Evolutionary conservation across 2,888 invertebrate species (phyloP).

Genomic region (Odontocolon sp.): DNA sequence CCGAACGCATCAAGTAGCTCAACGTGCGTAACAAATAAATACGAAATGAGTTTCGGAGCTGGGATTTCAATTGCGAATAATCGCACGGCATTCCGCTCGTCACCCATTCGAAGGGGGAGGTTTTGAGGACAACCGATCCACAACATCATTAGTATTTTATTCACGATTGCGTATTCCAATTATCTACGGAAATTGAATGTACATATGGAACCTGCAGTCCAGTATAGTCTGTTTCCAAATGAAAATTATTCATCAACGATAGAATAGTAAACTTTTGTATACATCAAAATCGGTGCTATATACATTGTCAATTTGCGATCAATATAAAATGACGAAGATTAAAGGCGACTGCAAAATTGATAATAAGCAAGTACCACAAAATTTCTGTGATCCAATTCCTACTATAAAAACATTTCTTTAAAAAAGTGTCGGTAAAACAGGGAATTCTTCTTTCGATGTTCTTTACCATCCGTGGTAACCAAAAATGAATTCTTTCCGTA

Average conservation of each 20-base stretch:
- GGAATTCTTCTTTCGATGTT: no score
- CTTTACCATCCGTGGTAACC: no score
- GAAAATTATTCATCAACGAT: background rate
- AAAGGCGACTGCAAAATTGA: no score
- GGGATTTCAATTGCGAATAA: background rate
- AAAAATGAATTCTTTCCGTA: no score
- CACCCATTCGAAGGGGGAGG: background rate
- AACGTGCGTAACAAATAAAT: slow-evolving; percentile 22
- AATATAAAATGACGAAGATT: no score
- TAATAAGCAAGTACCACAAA: no score
- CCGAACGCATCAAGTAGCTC: background rate
- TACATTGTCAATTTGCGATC: background rate
- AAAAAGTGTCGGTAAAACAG: no score
- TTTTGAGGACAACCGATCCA: slow-evolving; percentile 36
- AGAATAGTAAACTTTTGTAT: background rate
- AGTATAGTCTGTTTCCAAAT: background rate
- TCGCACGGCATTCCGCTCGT: background rate
- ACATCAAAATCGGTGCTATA: no score
- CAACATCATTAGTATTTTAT: slow-evolving; percentile 46
- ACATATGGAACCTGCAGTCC: slow-evolving; percentile 5
- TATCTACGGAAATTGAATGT: slow-evolving; percentile 46
- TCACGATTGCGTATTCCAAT: slow-evolving; percentile 34
- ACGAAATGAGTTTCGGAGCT: background rate
- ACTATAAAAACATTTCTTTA: no score
- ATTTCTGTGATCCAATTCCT: no score